Conservation (phyloP, 2,797 vertebrate species). For the Percopsis omiscomaycus region DNA sequence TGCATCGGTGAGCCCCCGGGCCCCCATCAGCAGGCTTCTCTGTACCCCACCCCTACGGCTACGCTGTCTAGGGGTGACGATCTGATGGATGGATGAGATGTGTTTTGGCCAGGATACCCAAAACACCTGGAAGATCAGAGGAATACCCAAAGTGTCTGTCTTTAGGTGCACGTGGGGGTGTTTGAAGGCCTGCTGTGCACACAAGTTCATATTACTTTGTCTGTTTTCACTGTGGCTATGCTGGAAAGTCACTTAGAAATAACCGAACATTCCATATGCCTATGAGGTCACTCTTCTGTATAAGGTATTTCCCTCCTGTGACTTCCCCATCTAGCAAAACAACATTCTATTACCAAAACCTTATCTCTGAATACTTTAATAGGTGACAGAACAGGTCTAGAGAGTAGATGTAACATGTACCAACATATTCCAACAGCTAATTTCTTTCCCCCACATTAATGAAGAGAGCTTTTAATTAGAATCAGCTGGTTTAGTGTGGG, state of each 20-base stretch:
- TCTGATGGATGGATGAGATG: slow-evolving; percentile 24
- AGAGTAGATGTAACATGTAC: not conserved
- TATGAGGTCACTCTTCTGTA: slow-evolving; percentile 10
- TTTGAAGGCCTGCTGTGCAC: not conserved
- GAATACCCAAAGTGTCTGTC: slow-evolving; percentile 3
- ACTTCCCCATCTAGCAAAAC: slow-evolving; percentile 19
- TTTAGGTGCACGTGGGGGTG: not conserved
- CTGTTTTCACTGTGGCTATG: slow-evolving; percentile 22
- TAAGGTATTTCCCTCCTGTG: not conserved
- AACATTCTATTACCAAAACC: not conserved
- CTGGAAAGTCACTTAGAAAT: slow-evolving; percentile 16
- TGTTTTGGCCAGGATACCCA: slow-evolving; percentile 27
- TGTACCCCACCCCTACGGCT: not conserved
- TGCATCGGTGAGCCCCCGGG: slow-evolving; percentile 24
- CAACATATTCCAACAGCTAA: not conserved
- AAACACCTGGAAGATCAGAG: slow-evolving; percentile 38
- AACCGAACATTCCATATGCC: slow-evolving; percentile 26
- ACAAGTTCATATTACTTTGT: slow-evolving; percentile 3
- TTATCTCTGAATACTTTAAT: not conserved
- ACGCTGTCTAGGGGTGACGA: slow-evolving; percentile 4
- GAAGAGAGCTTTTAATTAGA: too few relatives aligned
- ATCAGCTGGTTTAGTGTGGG: too few relatives aligned
- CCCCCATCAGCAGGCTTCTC: slow-evolving; percentile 5
- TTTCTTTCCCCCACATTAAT: too few relatives aligned
- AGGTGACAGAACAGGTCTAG: not conserved